Evolutionary conservation across 2,888 invertebrate species (phyloP), one percentile per base, ranked within the genome.

Genomic region (Megaustenia siamemsis): DNA sequence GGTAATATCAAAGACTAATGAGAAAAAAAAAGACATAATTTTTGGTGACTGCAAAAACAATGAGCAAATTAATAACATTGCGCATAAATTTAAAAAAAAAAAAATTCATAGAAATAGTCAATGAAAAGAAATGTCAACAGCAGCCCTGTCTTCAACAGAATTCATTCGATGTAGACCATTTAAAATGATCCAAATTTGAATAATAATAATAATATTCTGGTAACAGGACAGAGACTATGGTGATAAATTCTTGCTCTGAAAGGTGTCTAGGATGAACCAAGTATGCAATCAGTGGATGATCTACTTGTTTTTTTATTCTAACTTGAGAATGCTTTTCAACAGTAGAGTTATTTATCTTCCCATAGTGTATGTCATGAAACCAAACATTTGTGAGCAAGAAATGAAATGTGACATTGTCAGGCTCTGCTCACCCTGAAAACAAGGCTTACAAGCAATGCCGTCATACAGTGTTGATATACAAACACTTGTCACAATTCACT

Each of bases 381-480:
- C 73, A 73, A 40, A 43, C 12, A 63, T 35, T 28, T 60, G 43
- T 38, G 32, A 63, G 40, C 5, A 73, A 45, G 53, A 81, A 56
- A 49, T 45, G 53, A 21, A 66, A 21, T 40, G 32, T 75, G 75
- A 3, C 80, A 32, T 45, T 63, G 63, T 90, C 90, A 88, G 81
- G 88, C 83, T 82, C 53, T 73, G 86, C 86, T 86, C 88, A 85
- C 88, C 88, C 90, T 88, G 78, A 43, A 15, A 18, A 49, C 38
- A 77, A 88, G 90, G 90, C 88, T 91, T 90, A 80, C 77, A 86
- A 86, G 88, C 88, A 87, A 85, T 81, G 86, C 90, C 88, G 77
- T 91, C 91, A 91, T 90, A 88, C 43, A 85, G 86, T 49, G 56
- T 75, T 66, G 35, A 49, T 53, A 21, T 78, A 45, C n/a, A 10